phyloP scores from a whole-genome alignment of 2,888 invertebrate species.

The Xestia ashworthii region DNA sequence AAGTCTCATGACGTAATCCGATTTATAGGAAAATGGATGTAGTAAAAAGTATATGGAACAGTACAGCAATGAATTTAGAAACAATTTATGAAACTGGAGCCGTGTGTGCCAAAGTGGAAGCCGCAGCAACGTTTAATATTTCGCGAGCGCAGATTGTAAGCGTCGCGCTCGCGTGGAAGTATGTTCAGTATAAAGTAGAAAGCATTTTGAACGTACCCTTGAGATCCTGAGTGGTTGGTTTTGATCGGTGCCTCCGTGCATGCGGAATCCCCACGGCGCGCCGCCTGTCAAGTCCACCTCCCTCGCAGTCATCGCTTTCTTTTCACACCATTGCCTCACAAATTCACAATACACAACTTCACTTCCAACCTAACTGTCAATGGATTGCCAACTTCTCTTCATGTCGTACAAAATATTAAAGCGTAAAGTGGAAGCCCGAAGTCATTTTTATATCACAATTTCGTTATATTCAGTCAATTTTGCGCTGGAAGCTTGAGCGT shows the following conservation, averaged over 20 bases:
- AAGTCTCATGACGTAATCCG: conserved; percentile 48
- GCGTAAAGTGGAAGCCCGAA: conserved; percentile 79
- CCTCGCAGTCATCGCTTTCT: conserved; percentile 92
- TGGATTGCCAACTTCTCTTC: conserved; percentile 68
- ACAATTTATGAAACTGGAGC: conserved; percentile 55
- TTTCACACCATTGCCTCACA: conserved; percentile 79
- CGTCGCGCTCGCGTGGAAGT: conserved; percentile 42
- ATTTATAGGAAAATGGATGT: conserved; percentile 57
- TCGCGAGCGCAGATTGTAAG: conserved; percentile 40
- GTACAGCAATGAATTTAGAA: conserved; percentile 48
- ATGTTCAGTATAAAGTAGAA: conserved; percentile 38
- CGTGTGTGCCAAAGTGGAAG: conserved; percentile 21
- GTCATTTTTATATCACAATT: conserved; percentile 80
- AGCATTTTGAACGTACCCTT: conserved; percentile 91
- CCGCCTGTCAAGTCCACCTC: conserved; percentile 95
- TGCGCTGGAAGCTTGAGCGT: conserved; percentile 66
- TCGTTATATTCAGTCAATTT: conserved; percentile 73
- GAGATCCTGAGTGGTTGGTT: conserved; percentile 95
- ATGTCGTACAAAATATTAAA: conserved; percentile 72
- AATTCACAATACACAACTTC: conserved; percentile 69
- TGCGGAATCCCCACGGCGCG: conserved; percentile 97
- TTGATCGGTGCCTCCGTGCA: conserved; percentile 95
- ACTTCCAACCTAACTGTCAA: conserved; percentile 69
- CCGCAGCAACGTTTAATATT: conserved; percentile 37
- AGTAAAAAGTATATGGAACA: conserved; percentile 59